Conservation (phyloP, 2,797 vertebrate species). For the Eulemur albifrons region DNA sequence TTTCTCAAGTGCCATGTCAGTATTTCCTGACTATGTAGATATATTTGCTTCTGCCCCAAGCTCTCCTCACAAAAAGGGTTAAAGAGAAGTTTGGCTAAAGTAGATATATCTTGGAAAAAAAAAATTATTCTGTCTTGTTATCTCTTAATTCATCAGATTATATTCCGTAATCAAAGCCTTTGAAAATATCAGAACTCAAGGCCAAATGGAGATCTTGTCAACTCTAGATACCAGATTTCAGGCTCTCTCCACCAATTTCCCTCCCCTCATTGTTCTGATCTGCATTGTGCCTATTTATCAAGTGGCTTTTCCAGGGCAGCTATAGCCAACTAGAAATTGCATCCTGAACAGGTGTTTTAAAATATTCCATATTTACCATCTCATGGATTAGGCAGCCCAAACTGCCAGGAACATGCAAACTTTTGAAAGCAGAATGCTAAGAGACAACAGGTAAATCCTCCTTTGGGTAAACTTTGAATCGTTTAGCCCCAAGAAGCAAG, state of each 20-base stretch:
- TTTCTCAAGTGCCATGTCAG: neutral
- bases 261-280: neutral
- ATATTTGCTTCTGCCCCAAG: neutral
- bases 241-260: neutral
- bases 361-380: no score
- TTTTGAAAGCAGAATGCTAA: neutral
- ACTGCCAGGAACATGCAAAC: neutral
- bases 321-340: neutral
- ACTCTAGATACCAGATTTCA: neutral
- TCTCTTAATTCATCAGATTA: neutral
- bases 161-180: neutral
- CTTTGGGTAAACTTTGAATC: neutral
- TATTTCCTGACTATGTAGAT: neutral
- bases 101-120: neutral
- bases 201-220: neutral
- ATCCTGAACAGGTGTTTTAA: neutral
- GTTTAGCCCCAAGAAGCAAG: neutral
- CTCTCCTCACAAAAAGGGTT: neutral
- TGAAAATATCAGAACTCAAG: neutral
- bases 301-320: neutral
- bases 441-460: neutral
- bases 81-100: neutral
- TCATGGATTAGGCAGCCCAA: neutral
- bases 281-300: neutral
- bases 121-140: neutral